These are phyloP conservation scores for Keiferia lycopersicella DNA, from an alignment of 2,888 invertebrate genomes.

Conservation along the genomic window DNA sequence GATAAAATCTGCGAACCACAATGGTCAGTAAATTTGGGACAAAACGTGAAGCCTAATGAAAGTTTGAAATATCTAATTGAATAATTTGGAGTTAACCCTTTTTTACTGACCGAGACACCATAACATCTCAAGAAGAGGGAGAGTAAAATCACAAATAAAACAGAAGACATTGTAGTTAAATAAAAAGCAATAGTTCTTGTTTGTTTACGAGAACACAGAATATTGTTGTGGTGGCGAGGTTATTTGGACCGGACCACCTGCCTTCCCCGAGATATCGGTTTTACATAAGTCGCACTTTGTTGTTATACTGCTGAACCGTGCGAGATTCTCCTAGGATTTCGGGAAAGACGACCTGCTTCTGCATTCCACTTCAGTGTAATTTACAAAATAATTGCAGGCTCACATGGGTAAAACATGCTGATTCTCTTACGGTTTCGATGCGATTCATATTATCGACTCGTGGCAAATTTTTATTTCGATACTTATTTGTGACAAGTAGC, in stretches of 20 bases:
- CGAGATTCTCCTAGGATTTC: slow-evolving; percentile 9
- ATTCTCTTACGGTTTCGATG: too few relatives aligned
- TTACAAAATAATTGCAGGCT: not conserved
- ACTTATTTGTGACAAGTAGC: too few relatives aligned
- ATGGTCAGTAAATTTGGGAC: too few relatives aligned
- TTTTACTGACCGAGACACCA: not conserved
- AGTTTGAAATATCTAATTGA: too few relatives aligned
- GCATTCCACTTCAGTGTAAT: not conserved
- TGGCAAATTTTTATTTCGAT: too few relatives aligned
- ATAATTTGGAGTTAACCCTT: not conserved
- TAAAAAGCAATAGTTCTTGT: slow-evolving; percentile 16
- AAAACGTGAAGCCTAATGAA: too few relatives aligned
- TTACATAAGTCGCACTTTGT: slow-evolving; percentile 56
- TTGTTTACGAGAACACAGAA: slow-evolving; percentile 30
- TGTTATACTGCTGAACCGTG: slow-evolving; percentile 41
- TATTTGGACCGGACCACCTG: slow-evolving; percentile 42
- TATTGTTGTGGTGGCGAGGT: slow-evolving; percentile 38
- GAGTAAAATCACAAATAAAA: not conserved
- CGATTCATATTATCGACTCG: too few relatives aligned
- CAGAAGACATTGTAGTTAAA: slow-evolving; percentile 17
- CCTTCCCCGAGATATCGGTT: slow-evolving; percentile 55
- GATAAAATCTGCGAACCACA: too few relatives aligned
- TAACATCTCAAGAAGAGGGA: not conserved
- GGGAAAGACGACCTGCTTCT: not conserved
- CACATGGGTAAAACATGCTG: not conserved